Base-by-base conservation (phyloP, 1,140 invertebrate genomes). In the Panulirus ornatus region DNA sequence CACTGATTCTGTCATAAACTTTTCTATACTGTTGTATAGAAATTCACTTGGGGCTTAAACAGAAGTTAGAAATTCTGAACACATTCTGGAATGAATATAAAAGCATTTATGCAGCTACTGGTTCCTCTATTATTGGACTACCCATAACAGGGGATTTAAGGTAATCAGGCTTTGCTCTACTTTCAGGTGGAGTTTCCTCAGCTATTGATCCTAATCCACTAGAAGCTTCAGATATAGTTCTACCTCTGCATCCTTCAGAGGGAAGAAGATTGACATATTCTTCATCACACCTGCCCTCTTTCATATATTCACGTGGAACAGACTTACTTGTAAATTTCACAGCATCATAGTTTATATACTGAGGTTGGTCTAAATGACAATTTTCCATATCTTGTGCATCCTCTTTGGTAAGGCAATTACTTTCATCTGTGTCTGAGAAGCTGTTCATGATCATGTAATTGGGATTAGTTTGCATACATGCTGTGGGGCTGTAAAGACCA, bases 231-330 rank as follows among this genome's bases (percentile, higher is more conserved):
- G 88, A 89, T 30, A 81, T n/a, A 30, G 88, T 84, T 42, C 88
- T 82, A n/a, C 51, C 51, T 30, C 71, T 34, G 22, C 40, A 9
- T 0, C 27, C 38, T 42, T 71, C 70, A 58, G 34, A 9, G 6
- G 85, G 54, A 30, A 89, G 70, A 34, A 89, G 63, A 42, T 89
- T 89, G 54, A 47, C 71, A 70, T 89, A 89, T 40, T 89, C 88
- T 34, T 40, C 79, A 0, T 42, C 47, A 19, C 6, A 36, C 19
- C 58, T 84, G 22, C 34, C 30, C 22, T 84, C 88, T 22, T 36
- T 75, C 6, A 76, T 2, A 42, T 83, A 89, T 9, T 84, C 42
- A 5, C 44, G 51, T n/a, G 47, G 54, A 5, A 84, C 22, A 11
- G 81, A 44, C 19, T 40, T 70, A 5, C 14, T 58, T 16, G 42